Percentiles rank a stretch among this genome's conserved stretches.
Evolutionary conservation across 2,113 vertebrate species (phyloP).

Genomic region (Acrocephalus arundinaceus): DNA sequence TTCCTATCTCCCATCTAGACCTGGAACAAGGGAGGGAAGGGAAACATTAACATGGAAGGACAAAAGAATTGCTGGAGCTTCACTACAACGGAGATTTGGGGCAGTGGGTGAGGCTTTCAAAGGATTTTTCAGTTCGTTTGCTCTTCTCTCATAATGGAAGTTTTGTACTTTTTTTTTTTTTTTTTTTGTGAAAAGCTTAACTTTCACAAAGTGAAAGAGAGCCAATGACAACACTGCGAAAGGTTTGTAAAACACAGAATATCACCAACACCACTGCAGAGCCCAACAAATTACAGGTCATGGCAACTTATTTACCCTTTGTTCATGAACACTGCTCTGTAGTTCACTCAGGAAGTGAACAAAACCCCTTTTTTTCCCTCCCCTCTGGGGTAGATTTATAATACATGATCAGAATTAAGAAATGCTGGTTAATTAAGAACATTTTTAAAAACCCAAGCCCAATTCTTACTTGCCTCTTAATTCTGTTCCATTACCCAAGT

Average conservation of each 20-base stretch:
- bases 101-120: not conserved
- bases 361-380: not conserved
- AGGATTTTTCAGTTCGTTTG: not conserved
- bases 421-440: not conserved
- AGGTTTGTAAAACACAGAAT: not conserved
- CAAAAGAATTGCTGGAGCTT: not conserved
- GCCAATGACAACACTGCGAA: not conserved
- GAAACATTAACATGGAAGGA: not conserved
- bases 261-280: not conserved
- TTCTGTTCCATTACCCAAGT: not conserved
- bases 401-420: not conserved
- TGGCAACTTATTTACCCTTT: not conserved
- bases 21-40: not conserved
- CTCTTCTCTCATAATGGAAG: not conserved
- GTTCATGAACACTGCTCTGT: not conserved
- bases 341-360: not conserved
- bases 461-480: not conserved
- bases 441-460: not conserved
- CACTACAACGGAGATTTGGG: not conserved
- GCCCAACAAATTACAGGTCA: not conserved
- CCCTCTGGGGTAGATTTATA: not conserved
- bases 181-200: not conserved
- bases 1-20: not conserved
- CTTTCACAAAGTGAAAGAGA: not conserved
- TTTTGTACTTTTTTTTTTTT: not conserved